These are phyloP conservation scores for Macropodus opercularis DNA, from an alignment of 2,797 vertebrate species.

Conservation along the genomic window DNA sequence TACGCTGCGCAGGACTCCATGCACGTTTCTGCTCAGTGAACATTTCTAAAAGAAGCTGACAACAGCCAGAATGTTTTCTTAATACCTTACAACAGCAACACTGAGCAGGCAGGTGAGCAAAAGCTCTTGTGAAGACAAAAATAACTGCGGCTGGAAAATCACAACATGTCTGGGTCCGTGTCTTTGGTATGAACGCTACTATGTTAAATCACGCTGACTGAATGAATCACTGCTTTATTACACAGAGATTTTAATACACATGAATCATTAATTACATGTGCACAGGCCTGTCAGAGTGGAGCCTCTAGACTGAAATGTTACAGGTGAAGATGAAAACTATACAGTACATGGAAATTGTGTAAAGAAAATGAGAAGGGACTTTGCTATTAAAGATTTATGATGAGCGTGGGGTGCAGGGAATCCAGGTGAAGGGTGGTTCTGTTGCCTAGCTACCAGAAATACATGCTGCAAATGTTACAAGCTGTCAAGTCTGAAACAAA, in stretches of 20 bases:
- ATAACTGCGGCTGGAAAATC: constrained; percentile 40
- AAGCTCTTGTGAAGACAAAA: constrained; percentile 23
- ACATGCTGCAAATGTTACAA: constrained; percentile 35
- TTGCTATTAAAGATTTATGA: constrained; percentile 53
- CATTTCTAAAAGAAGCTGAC: constrained; percentile 67
- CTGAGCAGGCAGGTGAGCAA: constrained; percentile 72
- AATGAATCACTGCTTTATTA: constrained; percentile 23
- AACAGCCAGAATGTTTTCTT: constrained; percentile 77
- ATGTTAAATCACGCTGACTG: constrained; percentile 13
- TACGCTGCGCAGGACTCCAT: constrained; percentile 41
- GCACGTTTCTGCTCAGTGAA: constrained; percentile 60
- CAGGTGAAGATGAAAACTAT: constrained; percentile 18
- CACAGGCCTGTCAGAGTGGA: constrained; percentile 38
- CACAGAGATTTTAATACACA: constrained; percentile 27
- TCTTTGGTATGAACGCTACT: constrained; percentile 27
- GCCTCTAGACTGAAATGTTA: constrained; percentile 43
- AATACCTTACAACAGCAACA: constrained; percentile 69
- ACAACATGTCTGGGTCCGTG: constrained; percentile 38
- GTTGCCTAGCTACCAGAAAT: constrained; percentile 42
- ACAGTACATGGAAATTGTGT: constrained; percentile 4
- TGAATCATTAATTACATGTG: constrained; percentile 48
- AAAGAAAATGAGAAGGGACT: constrained; percentile 7
- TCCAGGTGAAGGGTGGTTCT: constrained; percentile 56
- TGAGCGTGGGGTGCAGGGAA: constrained; percentile 32
- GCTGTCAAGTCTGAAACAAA: constrained; percentile 47